These are phyloP conservation scores for Dipodomys stephensi DNA, from an alignment of 2,113 vertebrate genomes.

Conservation along the genomic window DNA sequence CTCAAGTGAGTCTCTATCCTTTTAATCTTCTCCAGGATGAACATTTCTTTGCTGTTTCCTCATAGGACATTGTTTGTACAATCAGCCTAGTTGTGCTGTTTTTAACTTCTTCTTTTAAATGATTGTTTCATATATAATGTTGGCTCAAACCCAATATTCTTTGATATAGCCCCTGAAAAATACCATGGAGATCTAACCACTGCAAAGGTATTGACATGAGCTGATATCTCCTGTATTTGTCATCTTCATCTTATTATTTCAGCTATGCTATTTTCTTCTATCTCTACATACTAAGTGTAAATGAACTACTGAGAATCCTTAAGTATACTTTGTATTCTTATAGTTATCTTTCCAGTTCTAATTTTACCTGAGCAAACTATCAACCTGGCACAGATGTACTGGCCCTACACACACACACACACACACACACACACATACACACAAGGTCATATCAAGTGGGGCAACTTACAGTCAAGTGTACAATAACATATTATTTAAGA, in stretches of 20 bases:
- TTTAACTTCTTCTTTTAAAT: not conserved
- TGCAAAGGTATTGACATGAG: too few relatives aligned
- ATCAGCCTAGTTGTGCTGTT: not conserved
- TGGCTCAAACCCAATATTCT: not conserved
- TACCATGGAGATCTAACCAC: not conserved
- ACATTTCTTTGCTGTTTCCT: conserved; percentile 33
- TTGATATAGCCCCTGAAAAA: not conserved
- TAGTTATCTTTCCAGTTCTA: not conserved
- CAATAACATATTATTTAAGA: conserved; percentile 53
- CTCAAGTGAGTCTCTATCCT: not conserved
- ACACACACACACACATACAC: not conserved
- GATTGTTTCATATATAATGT: not conserved
- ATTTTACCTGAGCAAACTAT: not conserved
- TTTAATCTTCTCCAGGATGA: not conserved
- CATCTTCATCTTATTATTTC: not conserved
- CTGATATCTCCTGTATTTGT: not conserved
- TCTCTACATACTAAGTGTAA: not conserved
- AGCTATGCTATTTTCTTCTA: not conserved
- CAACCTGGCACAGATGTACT: not conserved
- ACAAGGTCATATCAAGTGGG: not conserved
- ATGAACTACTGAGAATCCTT: not conserved
- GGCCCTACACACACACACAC: not conserved
- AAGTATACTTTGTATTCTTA: not conserved
- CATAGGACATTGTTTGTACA: not conserved
- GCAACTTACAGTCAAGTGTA: conserved; percentile 10